phyloP scores from a whole-genome alignment of 2,113 vertebrate genomes.

The Copsychus sechellarum region DNA sequence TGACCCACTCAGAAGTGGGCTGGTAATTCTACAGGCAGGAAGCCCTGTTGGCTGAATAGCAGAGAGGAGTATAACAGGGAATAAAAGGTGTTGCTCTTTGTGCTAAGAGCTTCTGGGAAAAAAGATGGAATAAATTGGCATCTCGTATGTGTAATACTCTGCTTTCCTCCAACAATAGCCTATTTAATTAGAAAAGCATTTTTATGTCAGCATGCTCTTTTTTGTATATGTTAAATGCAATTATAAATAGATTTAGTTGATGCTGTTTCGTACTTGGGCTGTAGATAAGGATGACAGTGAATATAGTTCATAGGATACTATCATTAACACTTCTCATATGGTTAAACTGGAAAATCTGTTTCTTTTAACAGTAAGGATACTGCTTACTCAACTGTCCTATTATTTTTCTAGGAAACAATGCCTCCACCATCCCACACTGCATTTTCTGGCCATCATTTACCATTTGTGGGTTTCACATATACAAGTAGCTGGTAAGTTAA shows the following conservation, averaged over 20 bases:
- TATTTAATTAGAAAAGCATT: neutral
- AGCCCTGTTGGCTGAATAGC: neutral
- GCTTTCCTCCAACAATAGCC: neutral
- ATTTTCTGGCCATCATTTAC: constrained; percentile 97
- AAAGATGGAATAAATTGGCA: neutral
- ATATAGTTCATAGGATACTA: neutral
- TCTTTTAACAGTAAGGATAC: neutral
- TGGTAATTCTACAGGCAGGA: neutral
- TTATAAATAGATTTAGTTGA: neutral
- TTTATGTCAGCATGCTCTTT: neutral
- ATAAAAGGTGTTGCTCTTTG: neutral
- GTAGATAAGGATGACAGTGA: neutral
- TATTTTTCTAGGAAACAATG: constrained; percentile 89
- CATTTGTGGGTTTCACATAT: constrained; percentile 97
- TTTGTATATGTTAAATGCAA: neutral
- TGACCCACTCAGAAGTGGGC: neutral
- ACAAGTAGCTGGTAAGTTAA: constrained; percentile 96
- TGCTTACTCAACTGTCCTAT: constrained; percentile 2
- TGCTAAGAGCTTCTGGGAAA: neutral
- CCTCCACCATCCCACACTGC: constrained; percentile 94
- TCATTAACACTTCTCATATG: neutral
- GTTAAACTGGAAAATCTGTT: neutral
- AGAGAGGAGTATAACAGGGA: neutral
- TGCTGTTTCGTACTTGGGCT: neutral
- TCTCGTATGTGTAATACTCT: neutral